Percentiles rank a stretch among this genome's conserved stretches.
Conservation (phyloP, 2,797 vertebrate species). For the Buphagus erythrorhynchus region DNA sequence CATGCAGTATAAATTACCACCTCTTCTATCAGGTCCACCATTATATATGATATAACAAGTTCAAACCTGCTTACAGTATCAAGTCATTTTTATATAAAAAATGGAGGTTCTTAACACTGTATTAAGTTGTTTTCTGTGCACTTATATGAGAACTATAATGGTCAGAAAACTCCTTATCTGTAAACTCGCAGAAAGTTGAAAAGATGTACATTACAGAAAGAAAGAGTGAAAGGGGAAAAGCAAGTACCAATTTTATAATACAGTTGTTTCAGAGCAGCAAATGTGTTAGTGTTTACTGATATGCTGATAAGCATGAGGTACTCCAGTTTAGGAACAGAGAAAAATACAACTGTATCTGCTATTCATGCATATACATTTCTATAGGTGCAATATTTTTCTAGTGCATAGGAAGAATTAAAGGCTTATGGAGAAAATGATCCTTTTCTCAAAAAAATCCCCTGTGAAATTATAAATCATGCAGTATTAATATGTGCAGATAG, state of each 20-base stretch:
- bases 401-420: not conserved
- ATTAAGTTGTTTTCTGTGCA: not conserved
- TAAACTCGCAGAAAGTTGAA: not conserved
- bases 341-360: not conserved
- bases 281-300: not conserved
- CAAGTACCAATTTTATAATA: not conserved
- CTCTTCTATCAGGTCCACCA: not conserved
- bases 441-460: not conserved
- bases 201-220: not conserved
- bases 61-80: not conserved
- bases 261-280: not conserved
- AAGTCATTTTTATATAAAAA: not conserved
- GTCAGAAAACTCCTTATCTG: not conserved
- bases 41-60: not conserved
- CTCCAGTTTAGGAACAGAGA: not conserved
- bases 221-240: not conserved
- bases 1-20: not conserved
- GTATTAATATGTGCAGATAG: slow-evolving; percentile 1
- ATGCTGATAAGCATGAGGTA: not conserved
- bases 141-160: not conserved
- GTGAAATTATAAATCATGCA: slow-evolving; percentile 23
- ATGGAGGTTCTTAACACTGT: not conserved
- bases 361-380: not conserved
- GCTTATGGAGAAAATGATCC: not conserved
- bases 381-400: not conserved